A percentile compares a stretch with the other conserved stretches of the same genome.
Evolutionary conservation across 2,888 invertebrate genomes (phyloP).

Genomic region (Coelogynopora nodosa): DNA sequence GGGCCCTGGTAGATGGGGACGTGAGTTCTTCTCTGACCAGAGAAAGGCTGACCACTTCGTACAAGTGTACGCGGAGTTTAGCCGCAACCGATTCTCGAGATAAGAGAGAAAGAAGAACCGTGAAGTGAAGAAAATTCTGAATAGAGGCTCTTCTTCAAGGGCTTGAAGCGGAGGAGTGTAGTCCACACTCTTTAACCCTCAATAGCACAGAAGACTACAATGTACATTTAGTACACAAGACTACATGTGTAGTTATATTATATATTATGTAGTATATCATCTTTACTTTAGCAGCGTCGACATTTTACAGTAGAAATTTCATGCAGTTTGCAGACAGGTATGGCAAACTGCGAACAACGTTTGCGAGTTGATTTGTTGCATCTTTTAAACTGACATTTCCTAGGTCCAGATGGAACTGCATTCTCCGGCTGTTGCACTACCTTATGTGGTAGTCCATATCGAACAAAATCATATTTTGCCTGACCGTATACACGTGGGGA

Average conservation of each 20-base stretch:
- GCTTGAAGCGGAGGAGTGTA: too few relatives aligned
- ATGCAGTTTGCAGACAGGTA: background rate
- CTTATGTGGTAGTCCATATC: background rate
- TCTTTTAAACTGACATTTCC: background rate
- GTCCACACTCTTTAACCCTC: background rate
- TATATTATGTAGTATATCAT: background rate
- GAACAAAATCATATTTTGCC: background rate
- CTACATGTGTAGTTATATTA: background rate
- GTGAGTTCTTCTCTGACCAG: too few relatives aligned
- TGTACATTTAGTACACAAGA: background rate
- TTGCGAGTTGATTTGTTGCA: background rate
- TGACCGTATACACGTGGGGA: background rate
- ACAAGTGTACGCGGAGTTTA: too few relatives aligned
- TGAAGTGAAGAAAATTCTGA: too few relatives aligned
- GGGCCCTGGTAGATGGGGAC: too few relatives aligned
- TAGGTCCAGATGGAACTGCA: background rate
- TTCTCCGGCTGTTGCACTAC: background rate
- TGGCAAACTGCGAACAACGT: background rate
- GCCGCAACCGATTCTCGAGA: too few relatives aligned
- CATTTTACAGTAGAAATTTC: background rate
- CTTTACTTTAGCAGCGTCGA: background rate
- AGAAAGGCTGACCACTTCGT: too few relatives aligned
- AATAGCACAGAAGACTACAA: background rate
- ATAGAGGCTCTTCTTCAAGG: too few relatives aligned
- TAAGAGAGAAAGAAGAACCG: too few relatives aligned